Percentiles rank a stretch among this genome's conserved stretches.
Evolutionary conservation across 2,888 invertebrate species (phyloP).

Genomic region (Troglohyphantes excavatus): DNA sequence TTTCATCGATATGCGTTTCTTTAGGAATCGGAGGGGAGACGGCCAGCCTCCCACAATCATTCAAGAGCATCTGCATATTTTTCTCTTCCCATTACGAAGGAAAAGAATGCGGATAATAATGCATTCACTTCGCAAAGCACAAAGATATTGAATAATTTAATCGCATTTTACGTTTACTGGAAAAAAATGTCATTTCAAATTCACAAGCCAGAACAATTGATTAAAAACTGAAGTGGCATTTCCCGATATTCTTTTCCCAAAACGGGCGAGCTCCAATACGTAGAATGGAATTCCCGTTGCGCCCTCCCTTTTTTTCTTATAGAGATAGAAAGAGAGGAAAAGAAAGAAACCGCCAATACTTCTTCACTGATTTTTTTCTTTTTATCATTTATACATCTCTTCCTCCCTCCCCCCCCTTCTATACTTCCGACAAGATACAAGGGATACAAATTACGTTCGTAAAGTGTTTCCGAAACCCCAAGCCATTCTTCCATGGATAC

Average conservation of each 20-base stretch:
- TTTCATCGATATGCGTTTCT: slow-evolving; percentile 71
- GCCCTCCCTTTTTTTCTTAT: slow-evolving; percentile 17
- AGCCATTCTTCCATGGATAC: slow-evolving; percentile 53
- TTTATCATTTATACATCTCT: slow-evolving; percentile 66
- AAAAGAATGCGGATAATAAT: slow-evolving; percentile 66
- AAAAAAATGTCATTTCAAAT: slow-evolving; percentile 76
- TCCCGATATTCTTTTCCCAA: slow-evolving; percentile 65
- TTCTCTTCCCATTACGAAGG: slow-evolving; percentile 61
- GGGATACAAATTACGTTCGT: slow-evolving; percentile 70
- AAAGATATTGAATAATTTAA: slow-evolving; percentile 77
- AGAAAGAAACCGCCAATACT: slow-evolving; percentile 30
- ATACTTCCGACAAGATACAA: slow-evolving; percentile 59
- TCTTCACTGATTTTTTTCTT: slow-evolving; percentile 65
- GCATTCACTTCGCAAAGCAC: slow-evolving; percentile 65
- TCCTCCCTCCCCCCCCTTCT: not conserved
- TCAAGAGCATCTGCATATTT: slow-evolving; percentile 75
- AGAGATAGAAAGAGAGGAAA: too few relatives aligned
- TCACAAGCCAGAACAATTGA: slow-evolving; percentile 75
- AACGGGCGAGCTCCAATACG: slow-evolving; percentile 46
- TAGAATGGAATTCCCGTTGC: slow-evolving; percentile 62
- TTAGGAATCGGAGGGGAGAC: slow-evolving; percentile 39
- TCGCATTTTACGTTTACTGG: slow-evolving; percentile 70
- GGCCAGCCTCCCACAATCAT: slow-evolving; percentile 63
- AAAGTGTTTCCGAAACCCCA: slow-evolving; percentile 71
- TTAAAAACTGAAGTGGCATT: slow-evolving; percentile 72